Evolutionary conservation across 2,113 vertebrate species (phyloP).

Genomic region (Glaucidium brasilianum): DNA sequence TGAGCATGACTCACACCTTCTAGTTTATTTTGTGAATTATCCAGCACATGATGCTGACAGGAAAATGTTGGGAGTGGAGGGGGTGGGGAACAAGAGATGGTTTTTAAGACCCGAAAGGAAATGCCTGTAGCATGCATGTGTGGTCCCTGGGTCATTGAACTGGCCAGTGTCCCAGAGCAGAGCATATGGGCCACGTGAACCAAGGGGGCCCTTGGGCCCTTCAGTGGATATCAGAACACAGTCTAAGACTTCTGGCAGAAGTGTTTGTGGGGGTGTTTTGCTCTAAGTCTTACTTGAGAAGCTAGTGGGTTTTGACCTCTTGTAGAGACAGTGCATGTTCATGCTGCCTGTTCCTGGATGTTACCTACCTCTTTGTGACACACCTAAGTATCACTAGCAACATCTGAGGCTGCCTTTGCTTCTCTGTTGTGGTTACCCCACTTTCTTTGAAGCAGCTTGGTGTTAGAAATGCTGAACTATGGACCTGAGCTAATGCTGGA

Average conservation of each 20-base stretch:
- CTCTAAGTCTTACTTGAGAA: not conserved
- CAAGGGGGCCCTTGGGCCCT: not conserved
- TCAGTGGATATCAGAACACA: not conserved
- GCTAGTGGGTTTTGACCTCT: not conserved
- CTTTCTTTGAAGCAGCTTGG: not conserved
- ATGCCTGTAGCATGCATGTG: not conserved
- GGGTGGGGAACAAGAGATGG: not conserved
- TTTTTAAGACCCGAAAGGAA: not conserved
- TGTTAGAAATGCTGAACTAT: not conserved
- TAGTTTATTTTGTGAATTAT: slow-evolving; percentile 36
- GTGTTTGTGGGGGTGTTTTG: not conserved
- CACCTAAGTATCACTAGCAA: not conserved
- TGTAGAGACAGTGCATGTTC: not conserved
- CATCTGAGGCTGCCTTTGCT: not conserved
- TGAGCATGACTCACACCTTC: slow-evolving; percentile 33
- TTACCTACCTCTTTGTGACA: not conserved
- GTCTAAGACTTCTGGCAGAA: not conserved
- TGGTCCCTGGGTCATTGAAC: not conserved
- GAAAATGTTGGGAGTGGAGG: not conserved
- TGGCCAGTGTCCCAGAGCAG: not conserved
- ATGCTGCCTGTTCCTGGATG: accelerated
- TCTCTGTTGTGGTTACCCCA: not conserved
- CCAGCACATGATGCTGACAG: not conserved
- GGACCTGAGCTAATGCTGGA: not conserved
- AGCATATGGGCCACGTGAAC: accelerated